Conservation (phyloP, 2,113 vertebrate species). For the Apeltes quadracus region DNA sequence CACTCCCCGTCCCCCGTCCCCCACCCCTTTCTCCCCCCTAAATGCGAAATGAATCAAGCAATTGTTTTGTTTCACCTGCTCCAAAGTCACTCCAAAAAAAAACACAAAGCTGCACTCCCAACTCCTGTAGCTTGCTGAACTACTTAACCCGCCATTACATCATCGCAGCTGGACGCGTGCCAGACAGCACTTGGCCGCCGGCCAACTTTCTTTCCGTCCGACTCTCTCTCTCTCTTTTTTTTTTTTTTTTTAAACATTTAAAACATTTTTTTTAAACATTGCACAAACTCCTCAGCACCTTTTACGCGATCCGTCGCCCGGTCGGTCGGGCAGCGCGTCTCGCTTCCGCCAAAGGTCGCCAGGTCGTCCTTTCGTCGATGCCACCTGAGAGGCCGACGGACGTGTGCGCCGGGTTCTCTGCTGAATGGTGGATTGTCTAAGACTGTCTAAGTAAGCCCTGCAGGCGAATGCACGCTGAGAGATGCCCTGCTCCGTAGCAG, state of each 20-base stretch:
- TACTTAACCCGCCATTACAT: conserved; percentile 78
- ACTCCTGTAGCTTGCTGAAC: conserved; percentile 70
- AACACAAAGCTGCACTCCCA: conserved; percentile 42
- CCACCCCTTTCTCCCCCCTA: not conserved
- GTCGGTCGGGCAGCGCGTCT: not conserved
- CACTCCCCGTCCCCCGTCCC: not conserved
- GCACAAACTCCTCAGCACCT: conserved; percentile 2
- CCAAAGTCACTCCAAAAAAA: conserved; percentile 39
- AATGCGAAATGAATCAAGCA: conserved; percentile 55
- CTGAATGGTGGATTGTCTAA: conserved; percentile 66
- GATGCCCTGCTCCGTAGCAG: conserved; percentile 76
- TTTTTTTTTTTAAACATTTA: too few species aligned
- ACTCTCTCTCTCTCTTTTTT: conserved; percentile 30
- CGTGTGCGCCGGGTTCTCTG: conserved; percentile 52
- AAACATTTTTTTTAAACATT: conserved; percentile 20
- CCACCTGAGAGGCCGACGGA: conserved; percentile 58
- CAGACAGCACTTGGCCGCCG: conserved; percentile 58
- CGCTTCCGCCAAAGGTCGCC: conserved; percentile 44
- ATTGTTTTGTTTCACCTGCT: conserved; percentile 79
- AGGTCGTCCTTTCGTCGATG: conserved; percentile 55
- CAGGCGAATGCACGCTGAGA: conserved; percentile 76
- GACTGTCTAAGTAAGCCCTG: conserved; percentile 70
- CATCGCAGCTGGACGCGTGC: conserved; percentile 69
- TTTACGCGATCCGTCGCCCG: conserved; percentile 13
- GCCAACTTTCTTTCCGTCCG: conserved; percentile 48